Evolutionary conservation across 2,888 invertebrate species (phyloP).

Genomic region (Mactromeris polynyma): DNA sequence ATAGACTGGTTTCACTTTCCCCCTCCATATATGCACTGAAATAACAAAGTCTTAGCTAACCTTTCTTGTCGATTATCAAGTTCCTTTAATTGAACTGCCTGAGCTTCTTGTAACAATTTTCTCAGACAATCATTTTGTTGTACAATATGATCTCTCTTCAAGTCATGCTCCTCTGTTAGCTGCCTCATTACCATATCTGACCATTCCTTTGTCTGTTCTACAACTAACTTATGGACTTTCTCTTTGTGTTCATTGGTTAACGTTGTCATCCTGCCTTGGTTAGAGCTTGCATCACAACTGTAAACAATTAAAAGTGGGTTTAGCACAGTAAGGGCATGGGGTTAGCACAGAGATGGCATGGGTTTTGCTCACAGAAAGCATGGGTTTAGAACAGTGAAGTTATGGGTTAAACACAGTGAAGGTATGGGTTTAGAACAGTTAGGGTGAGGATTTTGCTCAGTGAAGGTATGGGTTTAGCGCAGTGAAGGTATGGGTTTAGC

Average conservation of each 20-base stretch:
- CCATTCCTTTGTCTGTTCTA: constrained; percentile 98
- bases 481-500: no score
- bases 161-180: constrained; percentile 92
- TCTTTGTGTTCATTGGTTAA: constrained; percentile 82
- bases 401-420: no score
- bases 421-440: no score
- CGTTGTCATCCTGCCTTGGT: constrained; percentile 77
- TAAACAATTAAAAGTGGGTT: not conserved
- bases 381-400: no score
- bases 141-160: constrained; percentile 91
- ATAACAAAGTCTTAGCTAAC: no score
- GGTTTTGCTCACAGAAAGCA: no score
- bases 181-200: constrained; percentile 95
- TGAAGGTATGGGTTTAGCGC: no score
- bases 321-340: no score
- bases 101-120: constrained; percentile 96
- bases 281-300: constrained; percentile 76
- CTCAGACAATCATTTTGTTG: constrained; percentile 97
- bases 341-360: no score
- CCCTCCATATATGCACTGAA: no score
- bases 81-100: constrained; percentile 93
- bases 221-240: constrained; percentile 90
- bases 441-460: no score
- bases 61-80: constrained; percentile 95
- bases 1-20: no score